Percentiles rank a stretch among this genome's conserved stretches.
Evolutionary conservation across 2,888 invertebrate species (phyloP).

Genomic region (Lagria hirta): DNA sequence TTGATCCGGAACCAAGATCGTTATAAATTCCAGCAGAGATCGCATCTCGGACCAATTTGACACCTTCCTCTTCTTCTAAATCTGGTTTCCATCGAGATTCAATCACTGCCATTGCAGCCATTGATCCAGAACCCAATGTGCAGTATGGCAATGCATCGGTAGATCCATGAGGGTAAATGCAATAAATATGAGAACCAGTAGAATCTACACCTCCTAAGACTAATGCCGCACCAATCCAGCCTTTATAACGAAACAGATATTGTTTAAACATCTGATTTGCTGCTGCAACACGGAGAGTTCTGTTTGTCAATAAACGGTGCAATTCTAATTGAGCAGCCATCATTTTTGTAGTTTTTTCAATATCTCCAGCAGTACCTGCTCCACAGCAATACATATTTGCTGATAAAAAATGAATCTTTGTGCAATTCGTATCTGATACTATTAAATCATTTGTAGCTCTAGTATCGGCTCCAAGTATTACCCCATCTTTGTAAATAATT

Average conservation of each 20-base stretch:
- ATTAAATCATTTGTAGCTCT: conserved; percentile 94
- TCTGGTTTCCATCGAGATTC: conserved; percentile 87
- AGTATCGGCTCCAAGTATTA: conserved; percentile 97
- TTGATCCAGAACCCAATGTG: conserved; percentile 89
- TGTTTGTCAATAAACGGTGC: conserved; percentile 88
- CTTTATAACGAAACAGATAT: conserved; percentile 91
- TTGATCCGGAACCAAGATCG: conserved; percentile 95
- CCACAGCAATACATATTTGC: conserved; percentile 94
- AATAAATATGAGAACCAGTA: conserved; percentile 87
- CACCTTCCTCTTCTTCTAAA: conserved; percentile 84
- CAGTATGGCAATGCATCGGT: conserved; percentile 89
- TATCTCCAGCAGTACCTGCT: conserved; percentile 98
- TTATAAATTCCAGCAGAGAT: conserved; percentile 98
- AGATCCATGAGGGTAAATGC: conserved; percentile 95
- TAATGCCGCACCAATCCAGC: conserved; percentile 92
- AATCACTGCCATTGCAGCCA: conserved; percentile 97
- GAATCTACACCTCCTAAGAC: conserved; percentile 94
- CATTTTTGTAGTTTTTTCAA: conserved; percentile 90
- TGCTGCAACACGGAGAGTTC: conserved; percentile 85
- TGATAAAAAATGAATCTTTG: conserved; percentile 89
- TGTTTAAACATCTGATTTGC: conserved; percentile 92
- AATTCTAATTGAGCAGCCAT: conserved; percentile 94
- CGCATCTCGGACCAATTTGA: conserved; percentile 86
- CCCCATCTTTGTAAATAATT: conserved; percentile 88
- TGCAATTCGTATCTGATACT: conserved; percentile 95